phyloP scores from a whole-genome alignment of 1,140 invertebrate species.

The Euura saliciscinereae region DNA sequence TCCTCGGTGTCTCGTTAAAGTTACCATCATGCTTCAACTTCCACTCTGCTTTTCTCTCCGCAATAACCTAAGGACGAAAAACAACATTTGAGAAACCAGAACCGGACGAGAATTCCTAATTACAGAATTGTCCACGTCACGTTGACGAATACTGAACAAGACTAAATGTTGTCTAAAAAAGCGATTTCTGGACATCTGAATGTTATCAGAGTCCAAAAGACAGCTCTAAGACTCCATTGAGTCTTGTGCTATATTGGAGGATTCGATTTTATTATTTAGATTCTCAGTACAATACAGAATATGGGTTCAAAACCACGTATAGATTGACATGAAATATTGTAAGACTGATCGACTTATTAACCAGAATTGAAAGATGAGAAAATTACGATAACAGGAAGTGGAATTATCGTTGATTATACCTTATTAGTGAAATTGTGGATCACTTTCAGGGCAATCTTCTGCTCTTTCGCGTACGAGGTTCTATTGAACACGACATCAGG shows the following conservation, averaged over 20 bases:
- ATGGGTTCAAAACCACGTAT: not conserved
- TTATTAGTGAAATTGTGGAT: slow-evolving; percentile 67
- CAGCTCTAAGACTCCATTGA: too few relatives aligned
- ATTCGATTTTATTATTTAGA: too few relatives aligned
- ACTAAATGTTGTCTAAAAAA: too few relatives aligned
- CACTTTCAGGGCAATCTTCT: slow-evolving; percentile 59
- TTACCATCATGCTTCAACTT: slow-evolving; percentile 39
- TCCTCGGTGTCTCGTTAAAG: slow-evolving; percentile 40
- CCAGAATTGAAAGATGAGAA: too few relatives aligned
- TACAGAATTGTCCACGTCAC: not conserved
- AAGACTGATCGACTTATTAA: too few relatives aligned
- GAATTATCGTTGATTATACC: slow-evolving; percentile 27
- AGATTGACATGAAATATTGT: not conserved
- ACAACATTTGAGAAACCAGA: slow-evolving; percentile 2
- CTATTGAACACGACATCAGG: slow-evolving; percentile 62
- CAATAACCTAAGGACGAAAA: slow-evolving; percentile 53
- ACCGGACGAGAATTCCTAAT: not conserved
- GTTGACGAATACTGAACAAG: slow-evolving; percentile 17
- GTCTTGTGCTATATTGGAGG: too few relatives aligned
- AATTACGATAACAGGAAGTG: too few relatives aligned
- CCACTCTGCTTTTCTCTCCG: slow-evolving; percentile 42
- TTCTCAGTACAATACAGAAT: too few relatives aligned
- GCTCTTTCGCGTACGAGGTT: slow-evolving; percentile 58
- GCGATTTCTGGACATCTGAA: too few relatives aligned
- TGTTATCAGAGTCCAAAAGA: too few relatives aligned